These are phyloP conservation scores for Drosophila virilis DNA, from an alignment of 1,140 invertebrate genomes.

Conservation along the genomic window DNA sequence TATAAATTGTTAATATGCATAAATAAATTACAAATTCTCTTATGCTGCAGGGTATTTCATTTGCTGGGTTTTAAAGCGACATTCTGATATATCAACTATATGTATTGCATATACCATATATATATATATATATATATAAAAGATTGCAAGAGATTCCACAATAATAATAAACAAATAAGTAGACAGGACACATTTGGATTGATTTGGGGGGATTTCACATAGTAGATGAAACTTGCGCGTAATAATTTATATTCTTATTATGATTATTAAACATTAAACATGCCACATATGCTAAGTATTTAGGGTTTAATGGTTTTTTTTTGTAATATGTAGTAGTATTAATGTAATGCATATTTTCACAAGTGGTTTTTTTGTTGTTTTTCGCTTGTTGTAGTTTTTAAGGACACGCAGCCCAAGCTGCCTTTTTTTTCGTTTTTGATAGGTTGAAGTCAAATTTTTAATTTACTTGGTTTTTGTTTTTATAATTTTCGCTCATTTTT, in stretches of 20 bases:
- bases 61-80: conserved; percentile 27
- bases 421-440: conserved; percentile 13
- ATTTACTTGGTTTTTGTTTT: conserved; percentile 27
- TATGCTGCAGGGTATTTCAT: conserved; percentile 23
- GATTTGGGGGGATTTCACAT: conserved; percentile 25
- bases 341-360: conserved; percentile 78
- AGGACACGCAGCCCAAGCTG: conserved; percentile 51
- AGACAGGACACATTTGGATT: conserved; percentile 35
- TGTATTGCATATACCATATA: not conserved
- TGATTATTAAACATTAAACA: conserved; percentile 52
- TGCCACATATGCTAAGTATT: conserved; percentile 64
- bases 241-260: conserved; percentile 69
- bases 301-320: conserved; percentile 33
- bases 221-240: conserved; percentile 49
- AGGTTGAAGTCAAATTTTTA: conserved; percentile 7
- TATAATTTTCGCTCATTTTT: conserved; percentile 40
- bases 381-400: conserved; percentile 35
- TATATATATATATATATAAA: conserved; percentile 25
- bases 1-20: conserved; percentile 20
- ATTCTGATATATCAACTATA: conserved; percentile 25
- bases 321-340: conserved; percentile 62
- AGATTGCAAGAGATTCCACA: conserved; percentile 44
- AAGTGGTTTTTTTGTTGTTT: conserved; percentile 58
- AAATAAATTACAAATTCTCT: conserved; percentile 62
- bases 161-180: conserved; percentile 25